phyloP scores from a whole-genome alignment of 2,113 vertebrate genomes.

The Antigone vipio region DNA sequence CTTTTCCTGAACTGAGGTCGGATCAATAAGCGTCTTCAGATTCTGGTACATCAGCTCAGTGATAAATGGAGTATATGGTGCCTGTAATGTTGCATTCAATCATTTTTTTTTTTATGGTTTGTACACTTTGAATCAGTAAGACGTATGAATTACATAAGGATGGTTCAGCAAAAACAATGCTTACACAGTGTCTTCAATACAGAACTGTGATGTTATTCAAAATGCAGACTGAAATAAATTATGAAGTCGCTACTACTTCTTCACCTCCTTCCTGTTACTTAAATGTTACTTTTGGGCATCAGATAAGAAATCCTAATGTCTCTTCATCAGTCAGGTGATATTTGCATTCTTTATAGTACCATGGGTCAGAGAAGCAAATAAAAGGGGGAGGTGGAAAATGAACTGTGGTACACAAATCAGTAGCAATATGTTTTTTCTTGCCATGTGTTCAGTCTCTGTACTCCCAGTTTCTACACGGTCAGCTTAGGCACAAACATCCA shows the following conservation, averaged over 20 bases:
- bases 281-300: background rate
- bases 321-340: background rate
- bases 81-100: conserved; percentile 74
- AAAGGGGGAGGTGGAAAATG: background rate
- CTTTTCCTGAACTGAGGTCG: conserved; percentile 85
- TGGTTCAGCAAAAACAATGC: background rate
- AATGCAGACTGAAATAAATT: background rate
- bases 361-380: background rate
- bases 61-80: conserved; percentile 97
- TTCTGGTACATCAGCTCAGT: conserved; percentile 99
- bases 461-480: background rate
- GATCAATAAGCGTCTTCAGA: conserved; percentile 88
- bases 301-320: background rate
- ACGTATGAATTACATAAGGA: background rate
- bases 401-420: background rate
- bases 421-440: background rate
- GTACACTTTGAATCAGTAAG: background rate
- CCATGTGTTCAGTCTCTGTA: background rate
- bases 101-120: background rate
- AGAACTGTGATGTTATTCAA: background rate
- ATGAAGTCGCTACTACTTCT: background rate
- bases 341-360: background rate
- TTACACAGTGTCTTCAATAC: background rate
- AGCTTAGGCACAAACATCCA: background rate
- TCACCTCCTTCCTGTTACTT: background rate